Base-by-base conservation (phyloP, 2,113 vertebrate species). In the Psilopsiagon aurifrons region DNA sequence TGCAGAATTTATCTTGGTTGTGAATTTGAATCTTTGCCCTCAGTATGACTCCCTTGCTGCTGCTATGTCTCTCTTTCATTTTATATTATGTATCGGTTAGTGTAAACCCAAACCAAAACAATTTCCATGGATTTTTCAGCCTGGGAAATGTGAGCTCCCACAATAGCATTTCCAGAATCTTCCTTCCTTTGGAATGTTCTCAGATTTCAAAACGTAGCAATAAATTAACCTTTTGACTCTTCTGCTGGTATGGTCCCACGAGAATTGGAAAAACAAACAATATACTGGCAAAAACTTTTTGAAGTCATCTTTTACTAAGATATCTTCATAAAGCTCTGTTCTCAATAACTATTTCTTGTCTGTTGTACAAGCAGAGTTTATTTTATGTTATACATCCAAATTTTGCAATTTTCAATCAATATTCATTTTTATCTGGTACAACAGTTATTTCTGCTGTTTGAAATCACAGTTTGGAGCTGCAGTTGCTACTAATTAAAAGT, bases 181-280 rank as follows among this genome's bases (percentile, higher is more conserved):
- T 96, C 95, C 51, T 95, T 93, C 96, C 86, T 97, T 92, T 94
- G 94, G 94, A 97, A 97, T 92, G 83, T 90, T 95, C 91, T 97
- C 97, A 95, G 15, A 73, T 98, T 97, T 98, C 71, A 2, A 95
- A 97, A 96, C 1, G 73, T 95, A 96, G 54, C 86, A 93, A 76
- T 94, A 91, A 92, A 94, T 92, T 88, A 94, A 84, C 70, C 90
- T 92, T 95, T 95, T 97, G 95, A 97, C 95, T 96, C 97, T 95
- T 96, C 85, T 95, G 90, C 92, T 95, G 69, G 31, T 95, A 67
- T 55, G 92, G 63, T 96, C 96, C 93, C 86, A 33, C 77, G 59
- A 95, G 91, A 96, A 96, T 20, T 91, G 79, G 62, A 83, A 96
- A 95, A 92, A 52, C 57, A 92, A 96, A 89, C 77, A 94, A 57